Evolutionary conservation across 1,140 invertebrate genomes (phyloP).

Genomic region (Drosophila mayri): DNA sequence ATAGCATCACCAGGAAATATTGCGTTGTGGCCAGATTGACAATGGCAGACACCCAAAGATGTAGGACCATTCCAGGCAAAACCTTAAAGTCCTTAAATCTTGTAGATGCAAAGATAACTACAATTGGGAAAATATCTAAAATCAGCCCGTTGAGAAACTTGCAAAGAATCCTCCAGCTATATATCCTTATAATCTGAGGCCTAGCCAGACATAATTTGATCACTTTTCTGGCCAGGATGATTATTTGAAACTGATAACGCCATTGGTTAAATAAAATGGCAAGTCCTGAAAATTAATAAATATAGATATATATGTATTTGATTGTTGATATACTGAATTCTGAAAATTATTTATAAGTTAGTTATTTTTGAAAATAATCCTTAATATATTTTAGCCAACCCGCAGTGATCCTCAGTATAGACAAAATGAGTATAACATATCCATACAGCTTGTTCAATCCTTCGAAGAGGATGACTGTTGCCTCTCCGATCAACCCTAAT

Average conservation of each 20-base stretch:
- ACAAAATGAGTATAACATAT: background rate
- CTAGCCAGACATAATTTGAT: background rate
- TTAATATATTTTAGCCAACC: background rate
- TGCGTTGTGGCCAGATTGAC: background rate
- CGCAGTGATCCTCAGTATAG: no score
- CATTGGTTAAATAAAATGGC: background rate
- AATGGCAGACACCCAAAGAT: background rate
- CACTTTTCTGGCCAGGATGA: background rate
- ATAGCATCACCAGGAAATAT: background rate
- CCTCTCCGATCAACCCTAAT: fast-evolving
- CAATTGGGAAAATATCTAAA: fast-evolving
- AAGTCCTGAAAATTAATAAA: background rate
- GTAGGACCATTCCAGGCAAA: background rate
- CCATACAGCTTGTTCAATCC: fast-evolving
- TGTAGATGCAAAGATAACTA: fast-evolving
- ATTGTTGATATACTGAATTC: no score
- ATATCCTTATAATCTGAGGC: background rate
- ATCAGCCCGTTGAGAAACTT: background rate
- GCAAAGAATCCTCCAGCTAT: background rate
- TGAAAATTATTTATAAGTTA: background rate
- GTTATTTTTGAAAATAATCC: no score
- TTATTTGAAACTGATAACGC: background rate
- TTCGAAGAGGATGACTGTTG: fast-evolving
- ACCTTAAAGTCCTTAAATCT: fast-evolving
- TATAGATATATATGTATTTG: background rate